Evolutionary conservation across 2,113 vertebrate species (phyloP), one percentile per base, ranked within the genome.

Genomic region (Macrotus californicus): DNA sequence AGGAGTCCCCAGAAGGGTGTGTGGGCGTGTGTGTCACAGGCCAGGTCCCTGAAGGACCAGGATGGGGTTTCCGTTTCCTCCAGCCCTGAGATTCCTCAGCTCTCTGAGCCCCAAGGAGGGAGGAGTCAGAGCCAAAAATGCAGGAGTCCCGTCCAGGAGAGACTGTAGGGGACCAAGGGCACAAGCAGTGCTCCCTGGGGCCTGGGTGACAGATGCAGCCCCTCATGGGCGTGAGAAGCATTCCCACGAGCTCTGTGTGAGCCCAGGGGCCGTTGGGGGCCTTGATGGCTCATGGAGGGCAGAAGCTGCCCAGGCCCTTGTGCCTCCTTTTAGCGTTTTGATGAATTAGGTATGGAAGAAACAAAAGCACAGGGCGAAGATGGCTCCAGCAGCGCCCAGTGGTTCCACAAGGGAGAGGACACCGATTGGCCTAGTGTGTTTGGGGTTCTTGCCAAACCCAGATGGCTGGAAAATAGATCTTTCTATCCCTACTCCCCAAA

Each of bases 141-240:
- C 48, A 24, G 48, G 41, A 7, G 7, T 22, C 13, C 0, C 2
- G 10, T 29, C 64, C 29, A 29, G 41, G 61, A 50, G 12, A 61
- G 48, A 19, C 4, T 19, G 24, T 34, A 1, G 9, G 41, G 24
- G 19, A 36, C 24, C 8, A 16, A 3, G 72, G 39, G 15, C 3
- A n/a, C 34, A 0, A 26, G 11, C 2, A 10, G 4, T 2, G 6
- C 13, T 76, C 36, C 14, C 0, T 19, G 70, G 64, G 3, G 22
- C 31, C 46, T 6, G 64, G 56, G 26, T 36, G 69, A 48, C 36
- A 19, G 2, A 19, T 13, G 14, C 41, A 22, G 67, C 10, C 8
- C 67, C 0, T 0, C 16, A 5, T 0, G 3, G 18, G 70, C 8
- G 1, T 24, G 36, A 59, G 26, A 5, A 64, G 15, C 29, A 21